Base-by-base conservation (phyloP, 2,797 vertebrate species). In the Nasua narica region DNA sequence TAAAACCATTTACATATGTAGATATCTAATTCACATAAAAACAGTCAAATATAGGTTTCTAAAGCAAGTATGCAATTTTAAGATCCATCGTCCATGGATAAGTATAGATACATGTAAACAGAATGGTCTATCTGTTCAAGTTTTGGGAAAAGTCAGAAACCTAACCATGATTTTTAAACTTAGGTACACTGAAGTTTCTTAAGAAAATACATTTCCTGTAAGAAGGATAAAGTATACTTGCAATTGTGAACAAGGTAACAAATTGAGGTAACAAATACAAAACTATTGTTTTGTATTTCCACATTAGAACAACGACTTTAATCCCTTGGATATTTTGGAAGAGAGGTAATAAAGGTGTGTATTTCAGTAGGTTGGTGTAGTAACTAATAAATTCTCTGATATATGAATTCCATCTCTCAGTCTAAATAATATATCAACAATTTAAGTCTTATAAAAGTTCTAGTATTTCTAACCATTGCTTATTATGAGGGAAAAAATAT, bases 31-130 rank as follows among this genome's bases (percentile, higher is more conserved):
- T 46, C 10, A 83, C 48, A 79, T n/a, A 96, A 83, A 85, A 94
- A 40, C 32, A 92, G 18, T 8, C 60, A 95, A 70, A 86, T 16
- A 72, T 0, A 88, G 27, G 13, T 72, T 93, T 84, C 32, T 25
- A 91, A 91, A 95, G 76, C 23, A 52, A 67, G 60, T 3, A 82
- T 81, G 54, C 35, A 89, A 91, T 74, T 95, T 93, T 94, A 77
- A 87, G 32, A 89, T 48, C 27, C 27, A 89, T 89, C 58, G 48
- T 97, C 84, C 23, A 78, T 12, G 1, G 16, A 21, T 35, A 91
- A 91, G 27, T 62, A 92, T 18, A 74, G 72, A 88, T 74, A 87
- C 78, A 50, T 91, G 27, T 78, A 40, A 96, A 93, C 3, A 74
- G 70, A 95, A 88, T 65, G 52, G 40, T 43, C 82, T 19, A 14